A percentile compares a stretch with the other conserved stretches of the same genome.
Evolutionary conservation across 2,113 vertebrate genomes (phyloP).

Genomic region (Campylomormyrus tamandua): DNA sequence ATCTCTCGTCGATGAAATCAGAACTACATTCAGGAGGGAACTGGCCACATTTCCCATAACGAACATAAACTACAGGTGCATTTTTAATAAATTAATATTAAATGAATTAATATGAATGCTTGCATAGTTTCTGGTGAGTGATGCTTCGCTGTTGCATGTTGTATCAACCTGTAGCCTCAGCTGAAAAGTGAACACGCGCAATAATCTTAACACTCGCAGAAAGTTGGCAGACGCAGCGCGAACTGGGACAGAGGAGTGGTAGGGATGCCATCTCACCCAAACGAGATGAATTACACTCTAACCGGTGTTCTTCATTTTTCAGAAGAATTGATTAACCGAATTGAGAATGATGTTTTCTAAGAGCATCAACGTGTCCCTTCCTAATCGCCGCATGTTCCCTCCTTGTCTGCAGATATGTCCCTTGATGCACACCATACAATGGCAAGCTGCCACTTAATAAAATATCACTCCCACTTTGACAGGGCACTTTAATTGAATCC

Average conservation of each 20-base stretch:
- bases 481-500: conserved; percentile 74
- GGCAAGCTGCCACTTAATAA: conserved; percentile 67
- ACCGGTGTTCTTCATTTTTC: conserved; percentile 63
- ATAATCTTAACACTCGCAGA: background rate
- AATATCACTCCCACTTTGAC: conserved; percentile 69
- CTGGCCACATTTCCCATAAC: background rate
- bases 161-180: background rate
- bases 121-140: background rate
- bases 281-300: conserved; percentile 58
- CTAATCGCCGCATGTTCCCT: conserved; percentile 51
- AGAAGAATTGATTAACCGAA: conserved; percentile 63
- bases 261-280: conserved; percentile 37
- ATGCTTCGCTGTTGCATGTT: background rate
- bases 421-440: conserved; percentile 64
- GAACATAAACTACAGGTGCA: background rate
- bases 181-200: background rate
- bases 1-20: background rate
- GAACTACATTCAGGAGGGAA: background rate
- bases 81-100: background rate
- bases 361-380: conserved; percentile 68
- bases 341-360: conserved; percentile 68
- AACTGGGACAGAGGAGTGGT: background rate
- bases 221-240: background rate
- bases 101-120: background rate
- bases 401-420: conserved; percentile 66